Evolutionary conservation across 1,140 invertebrate genomes (phyloP), one percentile per base, ranked within the genome.

Genomic region (Microplitis mediator): DNA sequence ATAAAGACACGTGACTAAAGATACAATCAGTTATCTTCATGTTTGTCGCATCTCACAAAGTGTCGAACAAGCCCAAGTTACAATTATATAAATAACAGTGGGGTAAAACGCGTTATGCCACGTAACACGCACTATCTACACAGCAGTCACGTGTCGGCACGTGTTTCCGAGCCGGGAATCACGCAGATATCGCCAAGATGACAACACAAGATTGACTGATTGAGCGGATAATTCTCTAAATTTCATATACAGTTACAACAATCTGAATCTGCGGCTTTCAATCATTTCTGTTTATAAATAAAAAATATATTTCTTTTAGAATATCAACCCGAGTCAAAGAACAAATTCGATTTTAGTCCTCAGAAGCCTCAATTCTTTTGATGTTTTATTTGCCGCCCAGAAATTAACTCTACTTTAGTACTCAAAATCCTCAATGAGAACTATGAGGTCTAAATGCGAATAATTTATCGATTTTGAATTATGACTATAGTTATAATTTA

Each of bases 61-160:
- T 65, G 62, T 71, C 50, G 62, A 71, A 71, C 70, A 71, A 71
- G 70, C 11, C 62, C 45, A 35, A 23, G 34, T 51, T 71, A 71
- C 70, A 65, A 65, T 65, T 71, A 71, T 71, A 35, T 45, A 45
- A 45, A 45, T 11, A 45, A 45, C 4, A 45, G 63, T 61, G 61
- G 50, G 31, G 64, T 34, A 52, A 70, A 39, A 54, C 23, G 67
- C 23, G 16, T 62, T 62, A 9, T 6, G 14, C n/a, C 50, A 50
- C 50, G 50, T 50, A 11, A 66, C 64, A 52, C 31, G 6, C 50
- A 66, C 50, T 45, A 45, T 45, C 39, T 45, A 34, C 50, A 23
- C 52, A 23, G 58, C 16, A 36, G 52, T 52, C 70, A 71, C 70
- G 70, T 71, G 70, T 45, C 70, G 70, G 62, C 70, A 65, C 70